phyloP scores from a whole-genome alignment of 2,797 vertebrate genomes.

The Sebastes goodei region DNA sequence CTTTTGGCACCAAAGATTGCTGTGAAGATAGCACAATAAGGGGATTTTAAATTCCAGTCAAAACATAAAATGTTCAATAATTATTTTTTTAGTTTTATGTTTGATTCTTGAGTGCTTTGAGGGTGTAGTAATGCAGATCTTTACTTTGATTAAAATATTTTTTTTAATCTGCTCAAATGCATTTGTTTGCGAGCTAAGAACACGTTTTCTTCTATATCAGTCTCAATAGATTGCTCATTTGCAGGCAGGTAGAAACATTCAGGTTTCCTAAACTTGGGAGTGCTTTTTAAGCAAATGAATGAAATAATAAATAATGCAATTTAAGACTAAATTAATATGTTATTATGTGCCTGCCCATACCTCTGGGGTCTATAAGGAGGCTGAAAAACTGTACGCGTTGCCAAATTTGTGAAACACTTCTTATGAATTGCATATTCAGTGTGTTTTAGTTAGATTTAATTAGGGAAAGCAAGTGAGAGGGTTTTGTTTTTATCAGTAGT shows the following conservation, averaged over 20 bases:
- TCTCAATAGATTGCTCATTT: constrained; percentile 30
- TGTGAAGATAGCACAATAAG: background rate
- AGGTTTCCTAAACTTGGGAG: constrained; percentile 41
- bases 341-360: constrained; percentile 57
- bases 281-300: constrained; percentile 61
- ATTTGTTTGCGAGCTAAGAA: background rate
- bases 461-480: constrained; percentile 47
- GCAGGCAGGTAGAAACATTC: constrained; percentile 12
- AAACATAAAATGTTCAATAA: background rate
- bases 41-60: background rate
- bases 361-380: constrained; percentile 55
- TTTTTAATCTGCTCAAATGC: background rate
- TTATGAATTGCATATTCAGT: constrained; percentile 59
- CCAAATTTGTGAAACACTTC: constrained; percentile 55
- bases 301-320: constrained; percentile 67
- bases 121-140: background rate
- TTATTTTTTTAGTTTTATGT: background rate
- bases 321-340: constrained; percentile 65
- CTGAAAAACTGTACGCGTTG: constrained; percentile 53
- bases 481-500: constrained; percentile 49
- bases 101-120: background rate
- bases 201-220: background rate
- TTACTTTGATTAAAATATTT: background rate
- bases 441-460: constrained; percentile 62
- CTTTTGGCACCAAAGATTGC: background rate